These are phyloP conservation scores for Hydropotes inermis DNA, from an alignment of 2,113 vertebrate genomes.

Conservation along the genomic window DNA sequence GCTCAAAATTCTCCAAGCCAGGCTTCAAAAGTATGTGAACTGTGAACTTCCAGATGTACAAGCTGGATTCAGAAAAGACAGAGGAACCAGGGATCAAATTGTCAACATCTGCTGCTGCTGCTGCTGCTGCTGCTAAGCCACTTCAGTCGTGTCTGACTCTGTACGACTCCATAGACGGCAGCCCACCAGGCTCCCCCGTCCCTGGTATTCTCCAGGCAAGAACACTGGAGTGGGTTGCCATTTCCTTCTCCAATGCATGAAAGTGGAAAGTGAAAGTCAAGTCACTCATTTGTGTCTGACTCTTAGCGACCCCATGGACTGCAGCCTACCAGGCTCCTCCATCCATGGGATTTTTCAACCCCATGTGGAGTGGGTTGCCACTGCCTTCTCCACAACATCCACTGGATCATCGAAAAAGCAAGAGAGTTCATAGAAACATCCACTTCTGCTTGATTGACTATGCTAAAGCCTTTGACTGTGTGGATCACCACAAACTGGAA, in stretches of 20 bases:
- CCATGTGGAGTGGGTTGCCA: neutral
- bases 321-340: neutral
- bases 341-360: neutral
- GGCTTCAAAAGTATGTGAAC: neutral
- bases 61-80: neutral
- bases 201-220: neutral
- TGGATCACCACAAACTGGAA: neutral
- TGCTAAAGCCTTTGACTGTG: neutral
- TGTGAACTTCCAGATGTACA: neutral
- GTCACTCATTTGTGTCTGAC: rapidly evolving
- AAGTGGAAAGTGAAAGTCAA: neutral
- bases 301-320: neutral
- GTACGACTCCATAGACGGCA: neutral
- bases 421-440: neutral
- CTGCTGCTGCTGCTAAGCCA: neutral
- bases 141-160: neutral
- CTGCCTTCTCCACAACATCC: neutral
- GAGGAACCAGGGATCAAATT: neutral
- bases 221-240: neutral
- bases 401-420: neutral
- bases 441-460: neutral
- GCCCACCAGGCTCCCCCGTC: neutral
- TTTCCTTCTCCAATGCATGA: neutral
- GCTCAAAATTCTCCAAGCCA: neutral
- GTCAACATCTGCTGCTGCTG: neutral